phyloP scores from a whole-genome alignment of 2,797 vertebrate species.

The Silurus aristotelis region DNA sequence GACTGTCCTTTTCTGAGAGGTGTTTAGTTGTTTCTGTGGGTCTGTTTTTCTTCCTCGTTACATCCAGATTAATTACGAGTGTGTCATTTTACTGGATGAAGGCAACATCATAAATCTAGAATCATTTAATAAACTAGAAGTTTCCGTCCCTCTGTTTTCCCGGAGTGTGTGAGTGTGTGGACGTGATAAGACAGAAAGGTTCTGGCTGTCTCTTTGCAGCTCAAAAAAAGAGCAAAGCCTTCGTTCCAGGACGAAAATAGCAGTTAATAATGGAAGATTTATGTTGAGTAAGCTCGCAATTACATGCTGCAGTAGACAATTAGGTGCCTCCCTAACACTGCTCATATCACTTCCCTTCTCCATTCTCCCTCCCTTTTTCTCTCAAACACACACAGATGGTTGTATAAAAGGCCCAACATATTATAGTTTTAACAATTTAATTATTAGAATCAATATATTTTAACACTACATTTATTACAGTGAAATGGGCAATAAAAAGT shows the following conservation, averaged over 20 bases:
- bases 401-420: background rate
- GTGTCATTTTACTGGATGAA: slow-evolving; percentile 1
- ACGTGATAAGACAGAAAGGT: slow-evolving; percentile 30
- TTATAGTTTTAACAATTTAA: background rate
- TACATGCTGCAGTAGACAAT: slow-evolving; percentile 81
- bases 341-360: slow-evolving; percentile 54
- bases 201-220: slow-evolving; percentile 43
- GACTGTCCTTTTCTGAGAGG: background rate
- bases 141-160: background rate
- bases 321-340: slow-evolving; percentile 72
- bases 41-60: background rate
- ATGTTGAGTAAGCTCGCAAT: slow-evolving; percentile 79
- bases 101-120: background rate
- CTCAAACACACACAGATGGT: background rate
- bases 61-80: background rate
- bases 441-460: slow-evolving; percentile 22
- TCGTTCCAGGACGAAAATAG: slow-evolving; percentile 73
- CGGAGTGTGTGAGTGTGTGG: background rate
- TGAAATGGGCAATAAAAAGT: background rate
- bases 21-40: background rate
- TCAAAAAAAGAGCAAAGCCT: slow-evolving; percentile 59
- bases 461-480: background rate
- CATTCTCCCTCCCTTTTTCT: background rate
- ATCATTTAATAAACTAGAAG: background rate
- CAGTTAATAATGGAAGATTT: slow-evolving; percentile 81